These are phyloP conservation scores for Meandrusa payeni DNA, from an alignment of 2,888 invertebrate genomes.

Conservation along the genomic window DNA sequence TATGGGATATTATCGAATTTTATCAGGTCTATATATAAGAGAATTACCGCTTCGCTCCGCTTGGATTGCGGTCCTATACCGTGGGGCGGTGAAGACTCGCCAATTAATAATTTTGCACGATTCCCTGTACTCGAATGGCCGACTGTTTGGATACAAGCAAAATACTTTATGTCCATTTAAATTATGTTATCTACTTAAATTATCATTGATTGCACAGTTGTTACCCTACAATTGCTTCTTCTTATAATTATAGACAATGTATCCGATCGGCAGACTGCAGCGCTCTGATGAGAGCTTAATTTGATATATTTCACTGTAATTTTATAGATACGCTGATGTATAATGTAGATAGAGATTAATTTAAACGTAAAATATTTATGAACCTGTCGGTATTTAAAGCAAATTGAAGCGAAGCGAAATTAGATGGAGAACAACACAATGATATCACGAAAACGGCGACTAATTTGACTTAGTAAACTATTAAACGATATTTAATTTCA, in stretches of 20 bases:
- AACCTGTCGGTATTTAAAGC: slow-evolving; percentile 10
- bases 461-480: slow-evolving; percentile 64
- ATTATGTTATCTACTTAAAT: slow-evolving; percentile 25
- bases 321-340: slow-evolving; percentile 2
- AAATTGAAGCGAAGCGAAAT: slow-evolving; percentile 12
- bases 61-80: slow-evolving; percentile 39
- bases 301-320: slow-evolving; percentile 8
- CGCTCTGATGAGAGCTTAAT: slow-evolving; percentile 15
- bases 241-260: slow-evolving; percentile 22
- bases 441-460: slow-evolving; percentile 31
- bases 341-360: neutral
- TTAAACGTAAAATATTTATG: slow-evolving; percentile 10
- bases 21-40: slow-evolving; percentile 33
- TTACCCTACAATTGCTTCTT: slow-evolving; percentile 17
- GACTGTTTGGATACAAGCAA: slow-evolving; percentile 44
- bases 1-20: slow-evolving; percentile 6
- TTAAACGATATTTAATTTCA: slow-evolving; percentile 73
- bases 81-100: slow-evolving; percentile 48
- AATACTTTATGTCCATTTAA: slow-evolving; percentile 20
- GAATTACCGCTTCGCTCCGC: slow-evolving; percentile 47
- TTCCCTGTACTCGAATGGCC: slow-evolving; percentile 50
- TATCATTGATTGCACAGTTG: slow-evolving; percentile 21
- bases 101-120: slow-evolving; percentile 71
- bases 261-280: slow-evolving; percentile 6
- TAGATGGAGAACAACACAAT: slow-evolving; percentile 23